Evolutionary conservation across 2,113 vertebrate genomes (phyloP).

Genomic region (Anguilla japonica): DNA sequence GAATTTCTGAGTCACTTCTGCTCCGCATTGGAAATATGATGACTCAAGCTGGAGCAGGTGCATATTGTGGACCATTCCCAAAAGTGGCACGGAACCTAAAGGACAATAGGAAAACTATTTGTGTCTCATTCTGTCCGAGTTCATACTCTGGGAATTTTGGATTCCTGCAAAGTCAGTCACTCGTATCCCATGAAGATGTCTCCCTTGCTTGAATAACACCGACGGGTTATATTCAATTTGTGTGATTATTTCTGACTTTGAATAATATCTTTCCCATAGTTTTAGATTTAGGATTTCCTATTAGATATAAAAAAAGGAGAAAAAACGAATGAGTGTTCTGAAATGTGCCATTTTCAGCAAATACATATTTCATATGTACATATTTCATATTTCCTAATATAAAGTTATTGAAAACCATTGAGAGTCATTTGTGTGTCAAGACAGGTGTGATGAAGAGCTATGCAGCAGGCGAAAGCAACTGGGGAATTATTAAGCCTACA

Average conservation of each 20-base stretch:
- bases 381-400: neutral
- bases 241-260: neutral
- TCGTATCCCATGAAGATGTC: neutral
- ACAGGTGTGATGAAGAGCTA: slow-evolving; percentile 15
- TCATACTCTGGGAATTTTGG: slow-evolving; percentile 12
- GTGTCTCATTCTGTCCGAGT: neutral
- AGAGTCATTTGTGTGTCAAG: slow-evolving; percentile 17
- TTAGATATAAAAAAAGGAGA: neutral
- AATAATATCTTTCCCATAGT: neutral
- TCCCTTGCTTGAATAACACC: neutral
- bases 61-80: slow-evolving; percentile 8
- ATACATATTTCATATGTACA: neutral
- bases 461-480: neutral
- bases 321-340: neutral
- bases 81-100: neutral
- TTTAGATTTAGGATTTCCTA: too few species aligned
- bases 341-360: neutral
- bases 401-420: neutral
- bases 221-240: neutral
- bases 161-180: neutral
- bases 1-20: slow-evolving; percentile 44
- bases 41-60: slow-evolving; percentile 35
- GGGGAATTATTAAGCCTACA: neutral
- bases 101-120: neutral
- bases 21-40: slow-evolving; percentile 1